Evolutionary conservation across 2,888 invertebrate genomes (phyloP), one percentile per base, ranked within the genome.

Genomic region (Neoascia interrupta): DNA sequence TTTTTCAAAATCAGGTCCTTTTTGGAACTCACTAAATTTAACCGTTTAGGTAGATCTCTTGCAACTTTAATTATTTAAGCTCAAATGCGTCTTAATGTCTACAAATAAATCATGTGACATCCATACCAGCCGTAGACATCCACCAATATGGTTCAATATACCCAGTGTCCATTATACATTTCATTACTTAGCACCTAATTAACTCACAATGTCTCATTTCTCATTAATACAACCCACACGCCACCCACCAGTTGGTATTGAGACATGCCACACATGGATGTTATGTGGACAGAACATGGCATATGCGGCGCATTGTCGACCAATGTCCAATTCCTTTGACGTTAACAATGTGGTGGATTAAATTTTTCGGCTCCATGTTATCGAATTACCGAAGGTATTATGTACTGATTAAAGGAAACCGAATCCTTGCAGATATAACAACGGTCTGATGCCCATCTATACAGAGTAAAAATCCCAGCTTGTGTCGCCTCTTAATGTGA

Each of bases 341-440:
- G 69, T 43, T 45, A 43, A 75, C 31, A 37, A 43, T 63, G 43
- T 31, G 69, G 63, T 63, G 61, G 68, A 49, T 61, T 28, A 49
- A 54, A 26, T 54, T 68, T 61, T 68, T 54, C 26, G 37, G n/a
- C 54, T 68, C 26, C n/a, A n/a, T n/a, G n/a, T n/a, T n/a, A n/a
- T 60, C 26, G 6, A 15, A 66, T 45, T 41, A 47, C 51, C 45
- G 15, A 41, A n/a, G n/a, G n/a, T n/a, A n/a, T n/a, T n/a, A n/a
- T 8, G 13, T 16, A 39, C 2, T 13, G 61, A 36, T 31, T 23
- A 47, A 21, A 5, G 58, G 19, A 23, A 21, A 43, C 41, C 37
- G 5, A 58, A 69, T 61, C 54, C 26, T 28, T 56, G 51, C 28
- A 36, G 16, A 49, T 16, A 34, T 26, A 43, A 63, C 47, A 43